These are phyloP conservation scores for Silurus meridionalis DNA, from an alignment of 2,113 vertebrate genomes.

Conservation along the genomic window DNA sequence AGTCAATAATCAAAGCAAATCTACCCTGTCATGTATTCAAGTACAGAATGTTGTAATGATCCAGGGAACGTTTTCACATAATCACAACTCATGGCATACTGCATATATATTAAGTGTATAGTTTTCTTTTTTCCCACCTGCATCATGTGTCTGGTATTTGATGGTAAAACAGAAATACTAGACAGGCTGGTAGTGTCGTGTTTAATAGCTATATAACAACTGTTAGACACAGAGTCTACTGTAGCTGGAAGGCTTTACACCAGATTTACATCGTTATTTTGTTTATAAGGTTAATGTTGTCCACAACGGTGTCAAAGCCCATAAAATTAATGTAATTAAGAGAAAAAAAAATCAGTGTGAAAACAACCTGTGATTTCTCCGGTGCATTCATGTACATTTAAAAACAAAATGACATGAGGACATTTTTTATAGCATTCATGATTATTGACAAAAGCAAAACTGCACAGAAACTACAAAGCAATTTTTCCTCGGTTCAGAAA, in stretches of 20 bases:
- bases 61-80: conserved; percentile 47
- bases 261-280: conserved; percentile 7
- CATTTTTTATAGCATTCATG: not conserved
- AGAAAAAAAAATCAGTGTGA: not conserved
- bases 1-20: conserved; percentile 4
- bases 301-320: not conserved
- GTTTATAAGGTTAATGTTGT: not conserved
- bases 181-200: conserved; percentile 34
- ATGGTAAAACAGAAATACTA: conserved; percentile 37
- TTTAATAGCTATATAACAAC: conserved; percentile 43
- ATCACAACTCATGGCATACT: conserved; percentile 28
- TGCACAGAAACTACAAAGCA: not conserved
- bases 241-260: conserved; percentile 18
- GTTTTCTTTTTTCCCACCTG: conserved; percentile 22
- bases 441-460: not conserved
- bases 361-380: not conserved
- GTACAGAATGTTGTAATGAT: conserved; percentile 24
- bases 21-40: not conserved
- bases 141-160: conserved; percentile 38
- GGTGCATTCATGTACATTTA: not conserved
- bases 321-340: not conserved
- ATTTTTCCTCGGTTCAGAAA: not conserved
- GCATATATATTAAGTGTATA: conserved; percentile 38
- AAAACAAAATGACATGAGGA: not conserved
- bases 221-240: conserved; percentile 24